Percentiles rank a stretch among this genome's conserved stretches.
phyloP scores from a whole-genome alignment of 2,797 vertebrate genomes.

The Holocentrus rufus region DNA sequence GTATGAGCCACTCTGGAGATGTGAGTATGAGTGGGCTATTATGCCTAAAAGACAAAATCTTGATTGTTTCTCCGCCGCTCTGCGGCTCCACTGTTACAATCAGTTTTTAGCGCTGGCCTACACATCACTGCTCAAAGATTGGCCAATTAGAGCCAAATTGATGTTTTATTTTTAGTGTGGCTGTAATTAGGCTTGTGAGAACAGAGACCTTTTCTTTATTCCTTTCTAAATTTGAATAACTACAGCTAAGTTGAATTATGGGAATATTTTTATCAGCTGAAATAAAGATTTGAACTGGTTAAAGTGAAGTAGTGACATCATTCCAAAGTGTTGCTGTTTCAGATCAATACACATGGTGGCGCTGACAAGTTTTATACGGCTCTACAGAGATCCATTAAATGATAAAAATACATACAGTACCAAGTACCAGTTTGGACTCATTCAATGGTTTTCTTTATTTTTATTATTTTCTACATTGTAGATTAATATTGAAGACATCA shows the following conservation, averaged over 20 bases:
- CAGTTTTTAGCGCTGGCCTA: neutral
- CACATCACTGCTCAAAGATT: neutral
- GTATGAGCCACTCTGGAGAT: neutral
- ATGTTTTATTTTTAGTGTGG: neutral
- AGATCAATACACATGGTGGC: neutral
- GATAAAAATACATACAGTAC: too few relatives aligned
- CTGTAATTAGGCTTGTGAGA: neutral
- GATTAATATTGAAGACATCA: too few relatives aligned
- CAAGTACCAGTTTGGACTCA: too few relatives aligned
- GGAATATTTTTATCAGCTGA: neutral
- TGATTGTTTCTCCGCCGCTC: conserved; percentile 18
- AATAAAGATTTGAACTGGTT: neutral
- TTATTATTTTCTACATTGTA: too few relatives aligned
- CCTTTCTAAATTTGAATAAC: neutral
- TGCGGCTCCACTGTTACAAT: neutral
- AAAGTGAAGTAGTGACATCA: too few relatives aligned
- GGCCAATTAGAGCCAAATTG: too few relatives aligned
- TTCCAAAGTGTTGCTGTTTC: neutral
- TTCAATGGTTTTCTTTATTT: too few relatives aligned
- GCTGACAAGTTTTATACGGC: neutral
- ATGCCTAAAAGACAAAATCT: neutral
- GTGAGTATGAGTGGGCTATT: neutral
- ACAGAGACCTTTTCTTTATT: neutral
- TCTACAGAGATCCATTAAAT: too few relatives aligned
- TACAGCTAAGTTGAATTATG: neutral